Evolutionary conservation across 64 coral and sea anemone genomes (phyloP), one percentile per base, ranked within the genome.

Genomic region (Actinia equina): DNA sequence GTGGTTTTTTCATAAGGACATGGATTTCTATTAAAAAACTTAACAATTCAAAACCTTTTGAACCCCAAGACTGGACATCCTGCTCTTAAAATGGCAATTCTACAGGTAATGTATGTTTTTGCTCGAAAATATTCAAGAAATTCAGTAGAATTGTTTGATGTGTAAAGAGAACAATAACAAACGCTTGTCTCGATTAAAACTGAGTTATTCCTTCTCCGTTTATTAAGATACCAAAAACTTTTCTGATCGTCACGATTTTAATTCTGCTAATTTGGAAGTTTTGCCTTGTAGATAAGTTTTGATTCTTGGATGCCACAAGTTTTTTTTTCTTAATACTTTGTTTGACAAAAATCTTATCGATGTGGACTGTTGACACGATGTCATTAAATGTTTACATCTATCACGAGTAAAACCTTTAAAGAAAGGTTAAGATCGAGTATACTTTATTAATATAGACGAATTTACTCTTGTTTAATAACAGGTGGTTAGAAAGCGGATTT

Each of bases 341-440:
- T 65, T 65, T 65, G 62, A 65, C 62, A 65, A 65, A 65, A 65
- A 65, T 65, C 62, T 65, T 65, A 65, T 65, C 62, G 62, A 65
- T 65, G 62, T 25, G 62, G 55, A 65, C 7, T 65, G 22, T 65
- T 65, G 62, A 65, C 62, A 65, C 62, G 19, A 65, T 65, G 62
- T 65, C 62, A 65, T 65, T 19, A 19, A 60, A 65, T 65, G 62
- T 65, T 65, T 65, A 65, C 62, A 65, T 65, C 62, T 10, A 1
- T n/a, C 19, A 65, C 5, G n/a, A 25, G 20, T 65, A 65, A 65
- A 65, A 8, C 16, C 62, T 65, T 65, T 7, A 23, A 65, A 65
- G 30, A 65, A 23, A 23, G 62, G 19, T 65, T 65, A 65, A 65
- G 19, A 5, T 65, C 20, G 62, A 20, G 62, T 65, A n/a, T 23